Percentiles rank a stretch among this genome's conserved stretches.
phyloP scores from a whole-genome alignment of 2,888 invertebrate species.

The Drosophila phalerata region DNA sequence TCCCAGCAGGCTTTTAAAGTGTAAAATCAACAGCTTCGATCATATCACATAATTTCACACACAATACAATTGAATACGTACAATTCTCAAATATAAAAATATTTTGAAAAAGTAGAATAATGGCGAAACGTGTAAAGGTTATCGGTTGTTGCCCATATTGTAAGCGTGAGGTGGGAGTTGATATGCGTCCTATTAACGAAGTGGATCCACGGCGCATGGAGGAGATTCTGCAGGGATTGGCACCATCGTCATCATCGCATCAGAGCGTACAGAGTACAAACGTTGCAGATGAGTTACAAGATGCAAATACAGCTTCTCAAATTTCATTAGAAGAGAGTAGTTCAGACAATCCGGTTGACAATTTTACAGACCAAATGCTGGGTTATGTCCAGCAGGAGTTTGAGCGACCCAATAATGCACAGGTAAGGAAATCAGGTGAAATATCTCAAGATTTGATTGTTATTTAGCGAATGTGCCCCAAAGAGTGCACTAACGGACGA shows the following conservation, averaged over 20 bases:
- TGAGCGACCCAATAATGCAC: background rate
- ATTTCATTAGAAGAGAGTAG: background rate
- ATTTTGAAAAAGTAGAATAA: background rate
- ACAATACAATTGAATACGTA: background rate
- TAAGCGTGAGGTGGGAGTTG: constrained; percentile 26
- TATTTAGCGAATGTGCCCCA: background rate
- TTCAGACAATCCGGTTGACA: too few relatives aligned
- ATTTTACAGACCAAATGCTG: background rate
- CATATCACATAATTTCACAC: background rate
- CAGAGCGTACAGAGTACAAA: background rate
- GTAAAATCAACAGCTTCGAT: background rate
- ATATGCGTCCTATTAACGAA: constrained; percentile 38
- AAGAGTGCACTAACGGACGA: constrained; percentile 5
- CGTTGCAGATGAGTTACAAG: background rate
- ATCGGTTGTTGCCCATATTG: constrained; percentile 36
- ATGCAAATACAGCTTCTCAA: background rate
- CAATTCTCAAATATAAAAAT: background rate
- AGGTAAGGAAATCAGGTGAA: background rate
- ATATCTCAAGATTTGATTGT: background rate
- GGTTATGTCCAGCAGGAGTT: constrained; percentile 10
- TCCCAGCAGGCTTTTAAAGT: background rate
- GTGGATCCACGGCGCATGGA: background rate
- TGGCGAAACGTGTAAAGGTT: constrained; percentile 9
- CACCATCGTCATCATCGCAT: background rate
- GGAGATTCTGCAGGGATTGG: background rate